Percentiles rank a stretch among this genome's conserved stretches.
phyloP scores from a whole-genome alignment of 2,888 invertebrate species.

The Napeogenes inachia region DNA sequence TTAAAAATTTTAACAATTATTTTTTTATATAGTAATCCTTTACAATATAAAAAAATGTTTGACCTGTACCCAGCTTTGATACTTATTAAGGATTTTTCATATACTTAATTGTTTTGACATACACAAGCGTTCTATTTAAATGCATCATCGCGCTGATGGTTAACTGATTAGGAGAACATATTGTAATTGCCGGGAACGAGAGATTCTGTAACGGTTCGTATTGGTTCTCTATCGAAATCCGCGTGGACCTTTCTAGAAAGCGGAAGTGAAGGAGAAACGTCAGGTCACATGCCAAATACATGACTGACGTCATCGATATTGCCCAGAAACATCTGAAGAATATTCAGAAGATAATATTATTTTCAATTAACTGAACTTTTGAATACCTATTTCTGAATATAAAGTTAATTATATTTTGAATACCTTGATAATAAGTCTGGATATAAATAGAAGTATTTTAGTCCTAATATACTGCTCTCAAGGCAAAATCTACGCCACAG shows the following conservation, averaged over 20 bases:
- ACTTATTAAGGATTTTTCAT: too few relatives aligned
- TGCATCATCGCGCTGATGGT: slow-evolving; percentile 51
- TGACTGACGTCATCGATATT: slow-evolving; percentile 49
- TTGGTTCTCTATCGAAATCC: slow-evolving; percentile 76
- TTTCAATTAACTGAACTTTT: not conserved
- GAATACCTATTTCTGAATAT: too few relatives aligned
- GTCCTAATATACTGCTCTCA: slow-evolving; percentile 53
- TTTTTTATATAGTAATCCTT: too few relatives aligned
- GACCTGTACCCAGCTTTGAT: too few relatives aligned
- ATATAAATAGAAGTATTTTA: slow-evolving; percentile 67
- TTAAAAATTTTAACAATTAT: too few relatives aligned
- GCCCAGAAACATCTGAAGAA: slow-evolving; percentile 69
- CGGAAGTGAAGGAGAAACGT: slow-evolving; percentile 65
- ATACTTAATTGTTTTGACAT: slow-evolving; percentile 30
- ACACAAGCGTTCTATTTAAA: slow-evolving; percentile 60
- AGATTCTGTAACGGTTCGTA: slow-evolving; percentile 59
- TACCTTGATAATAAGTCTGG: slow-evolving; percentile 62
- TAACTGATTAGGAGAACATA: slow-evolving; percentile 71
- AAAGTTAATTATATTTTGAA: too few relatives aligned
- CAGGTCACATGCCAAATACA: slow-evolving; percentile 58
- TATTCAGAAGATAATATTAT: not conserved
- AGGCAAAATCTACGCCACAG: slow-evolving; percentile 53
- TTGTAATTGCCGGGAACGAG: slow-evolving; percentile 71
- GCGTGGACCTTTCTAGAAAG: slow-evolving; percentile 75
- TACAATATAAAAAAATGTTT: too few relatives aligned